Conservation (phyloP, 2,888 invertebrate species). For the Heliconius aoede region DNA sequence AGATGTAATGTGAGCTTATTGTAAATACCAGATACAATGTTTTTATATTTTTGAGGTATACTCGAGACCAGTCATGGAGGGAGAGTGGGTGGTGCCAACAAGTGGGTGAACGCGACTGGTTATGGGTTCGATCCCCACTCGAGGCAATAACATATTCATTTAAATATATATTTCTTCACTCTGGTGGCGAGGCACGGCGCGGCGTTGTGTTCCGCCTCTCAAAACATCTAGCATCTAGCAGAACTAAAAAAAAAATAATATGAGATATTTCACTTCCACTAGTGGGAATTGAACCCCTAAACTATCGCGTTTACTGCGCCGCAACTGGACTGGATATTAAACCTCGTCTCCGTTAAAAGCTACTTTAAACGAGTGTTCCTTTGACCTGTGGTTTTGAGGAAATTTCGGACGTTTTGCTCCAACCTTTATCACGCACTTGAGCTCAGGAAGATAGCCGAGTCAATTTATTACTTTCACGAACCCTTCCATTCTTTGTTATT, state of each 20-base stretch:
- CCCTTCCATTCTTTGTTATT: slow-evolving; percentile 36
- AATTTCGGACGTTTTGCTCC: slow-evolving; percentile 30
- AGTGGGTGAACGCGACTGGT: no score
- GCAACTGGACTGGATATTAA: neutral
- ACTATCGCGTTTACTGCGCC: no score
- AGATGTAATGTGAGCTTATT: slow-evolving; percentile 21
- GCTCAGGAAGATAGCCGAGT: slow-evolving; percentile 30
- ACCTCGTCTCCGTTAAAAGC: slow-evolving; percentile 3
- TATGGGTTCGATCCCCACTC: no score
- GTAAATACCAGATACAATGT: slow-evolving; percentile 2
- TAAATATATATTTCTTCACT: neutral
- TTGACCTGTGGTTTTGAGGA: slow-evolving; percentile 22
- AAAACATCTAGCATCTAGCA: no score
- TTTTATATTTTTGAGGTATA: neutral
- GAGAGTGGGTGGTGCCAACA: no score
- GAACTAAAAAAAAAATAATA: neutral
- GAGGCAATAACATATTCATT: neutral
- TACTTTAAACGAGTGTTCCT: slow-evolving; percentile 15
- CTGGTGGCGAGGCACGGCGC: no score
- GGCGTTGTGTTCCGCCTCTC: no score
- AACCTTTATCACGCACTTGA: slow-evolving; percentile 38
- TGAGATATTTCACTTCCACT: neutral
- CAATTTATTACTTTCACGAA: slow-evolving; percentile 41
- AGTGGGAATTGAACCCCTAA: neutral
- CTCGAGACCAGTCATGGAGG: no score